Conservation (phyloP, 1,140 invertebrate species). For the Drosophila busckii region DNA sequence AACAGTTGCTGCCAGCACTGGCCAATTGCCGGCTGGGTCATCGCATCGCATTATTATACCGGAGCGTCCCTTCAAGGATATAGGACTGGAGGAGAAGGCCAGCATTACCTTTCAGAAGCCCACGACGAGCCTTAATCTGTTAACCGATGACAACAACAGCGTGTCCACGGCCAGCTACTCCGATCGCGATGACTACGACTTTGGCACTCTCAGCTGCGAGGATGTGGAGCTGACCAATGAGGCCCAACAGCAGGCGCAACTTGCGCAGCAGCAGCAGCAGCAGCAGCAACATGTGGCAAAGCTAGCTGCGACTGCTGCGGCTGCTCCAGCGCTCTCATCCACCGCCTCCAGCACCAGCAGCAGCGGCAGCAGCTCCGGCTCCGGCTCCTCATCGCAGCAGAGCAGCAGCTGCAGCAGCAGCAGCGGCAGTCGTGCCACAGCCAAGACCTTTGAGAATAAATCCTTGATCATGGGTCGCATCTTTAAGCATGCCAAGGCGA, state of each 20-base stretch:
- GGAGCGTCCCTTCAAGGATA: constrained; percentile 74
- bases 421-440: constrained; percentile 64
- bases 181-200: constrained; percentile 77
- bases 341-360: constrained; percentile 18
- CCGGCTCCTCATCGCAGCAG: constrained; percentile 16
- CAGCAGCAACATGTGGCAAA: too few relatives aligned
- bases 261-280: background rate
- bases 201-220: constrained; percentile 72
- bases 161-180: constrained; percentile 74
- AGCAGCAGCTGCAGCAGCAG: constrained; percentile 52
- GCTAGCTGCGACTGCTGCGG: too few relatives aligned
- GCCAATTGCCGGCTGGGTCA: constrained; percentile 27
- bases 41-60: constrained; percentile 66
- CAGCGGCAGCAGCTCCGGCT: constrained; percentile 43
- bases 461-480: constrained; percentile 81
- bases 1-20: constrained; percentile 46
- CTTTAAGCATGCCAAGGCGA: constrained; percentile 79
- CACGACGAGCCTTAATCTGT: constrained; percentile 55
- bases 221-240: constrained; percentile 38
- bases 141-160: constrained; percentile 73
- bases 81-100: constrained; percentile 72
- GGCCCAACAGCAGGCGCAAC: background rate
- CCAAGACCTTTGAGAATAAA: constrained; percentile 79
- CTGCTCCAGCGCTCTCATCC: background rate
- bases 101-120: constrained; percentile 73